These are phyloP conservation scores for Lasioglossum zephyrum DNA, from an alignment of 2,888 invertebrate species.

Conservation along the genomic window DNA sequence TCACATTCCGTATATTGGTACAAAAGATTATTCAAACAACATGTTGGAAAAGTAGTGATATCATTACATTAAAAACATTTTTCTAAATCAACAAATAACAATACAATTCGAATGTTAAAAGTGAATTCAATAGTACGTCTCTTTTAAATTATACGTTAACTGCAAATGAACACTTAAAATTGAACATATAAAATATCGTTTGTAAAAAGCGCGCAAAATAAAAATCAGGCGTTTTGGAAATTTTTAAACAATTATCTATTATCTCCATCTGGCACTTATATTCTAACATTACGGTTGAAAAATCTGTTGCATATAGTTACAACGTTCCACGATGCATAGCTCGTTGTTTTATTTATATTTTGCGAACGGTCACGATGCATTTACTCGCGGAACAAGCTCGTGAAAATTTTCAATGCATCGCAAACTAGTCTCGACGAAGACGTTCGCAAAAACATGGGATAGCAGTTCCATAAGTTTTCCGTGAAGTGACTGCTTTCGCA, in stretches of 20 bases:
- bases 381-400: slow-evolving; percentile 41
- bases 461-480: slow-evolving; percentile 39
- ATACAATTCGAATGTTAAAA: neutral
- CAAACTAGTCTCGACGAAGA: slow-evolving; percentile 36
- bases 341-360: neutral
- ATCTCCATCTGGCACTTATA: neutral
- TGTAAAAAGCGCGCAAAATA: neutral
- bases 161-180: too few relatives aligned
- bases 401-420: slow-evolving; percentile 61
- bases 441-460: slow-evolving; percentile 40
- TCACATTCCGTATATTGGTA: neutral
- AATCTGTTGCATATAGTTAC: neutral
- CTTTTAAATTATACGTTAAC: too few relatives aligned
- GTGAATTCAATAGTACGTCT: neutral
- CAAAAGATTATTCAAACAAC: neutral
- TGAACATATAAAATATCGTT: neutral
- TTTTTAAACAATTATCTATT: neutral
- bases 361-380: slow-evolving; percentile 32
- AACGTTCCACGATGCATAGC: neutral
- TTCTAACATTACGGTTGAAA: neutral
- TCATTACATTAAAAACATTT: neutral
- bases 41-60: neutral
- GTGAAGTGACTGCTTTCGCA: slow-evolving; percentile 40
- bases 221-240: too few relatives aligned
- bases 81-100: neutral